These are phyloP conservation scores for Enteromius argenteus DNA, from an alignment of 2,797 vertebrate genomes.

Conservation along the genomic window DNA sequence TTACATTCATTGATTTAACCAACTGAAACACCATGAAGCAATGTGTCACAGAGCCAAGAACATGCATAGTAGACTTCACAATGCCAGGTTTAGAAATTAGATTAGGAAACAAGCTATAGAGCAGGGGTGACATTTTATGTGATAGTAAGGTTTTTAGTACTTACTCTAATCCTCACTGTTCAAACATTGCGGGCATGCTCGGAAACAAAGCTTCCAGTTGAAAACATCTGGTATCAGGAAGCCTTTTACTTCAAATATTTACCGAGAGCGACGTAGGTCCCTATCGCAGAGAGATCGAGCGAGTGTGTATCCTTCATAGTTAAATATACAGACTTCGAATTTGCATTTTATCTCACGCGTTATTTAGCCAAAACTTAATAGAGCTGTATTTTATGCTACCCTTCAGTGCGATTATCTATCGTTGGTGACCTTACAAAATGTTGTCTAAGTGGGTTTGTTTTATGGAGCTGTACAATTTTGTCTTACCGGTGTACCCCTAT, in stretches of 20 bases:
- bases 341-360: neutral
- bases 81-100: neutral
- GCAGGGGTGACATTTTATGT: neutral
- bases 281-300: neutral
- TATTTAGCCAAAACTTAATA: neutral
- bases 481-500: neutral
- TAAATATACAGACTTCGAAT: neutral
- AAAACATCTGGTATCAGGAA: neutral
- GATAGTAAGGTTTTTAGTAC: neutral
- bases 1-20: neutral
- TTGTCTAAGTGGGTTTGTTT: neutral
- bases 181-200: neutral
- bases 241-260: slow-evolving; percentile 11
- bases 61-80: neutral
- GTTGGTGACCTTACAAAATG: neutral
- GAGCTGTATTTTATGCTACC: neutral
- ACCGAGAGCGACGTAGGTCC: too few relatives aligned
- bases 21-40: too few relatives aligned
- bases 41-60: neutral
- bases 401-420: neutral
- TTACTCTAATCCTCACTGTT: neutral
- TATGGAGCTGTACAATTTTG: neutral
- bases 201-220: neutral
- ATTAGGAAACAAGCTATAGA: neutral
- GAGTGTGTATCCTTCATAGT: neutral